phyloP scores from a whole-genome alignment of 2,797 vertebrate species.

The Xerus rutilus region DNA sequence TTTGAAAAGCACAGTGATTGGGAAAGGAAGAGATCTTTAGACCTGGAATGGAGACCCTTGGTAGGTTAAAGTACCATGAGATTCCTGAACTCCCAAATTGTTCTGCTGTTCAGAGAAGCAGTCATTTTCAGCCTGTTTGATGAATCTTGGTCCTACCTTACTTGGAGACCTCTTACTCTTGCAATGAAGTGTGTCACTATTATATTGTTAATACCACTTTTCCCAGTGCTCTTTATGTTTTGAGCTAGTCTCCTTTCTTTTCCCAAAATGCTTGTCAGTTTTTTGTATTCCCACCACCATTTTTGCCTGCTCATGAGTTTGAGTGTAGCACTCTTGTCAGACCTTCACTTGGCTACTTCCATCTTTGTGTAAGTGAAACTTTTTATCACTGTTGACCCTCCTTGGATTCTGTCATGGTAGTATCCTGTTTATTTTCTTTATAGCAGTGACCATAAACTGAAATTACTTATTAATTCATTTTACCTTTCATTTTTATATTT shows the following conservation, averaged over 20 bases:
- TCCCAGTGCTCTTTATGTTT: not conserved
- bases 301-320: not conserved
- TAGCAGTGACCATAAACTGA: not conserved
- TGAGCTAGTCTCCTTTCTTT: constrained; percentile 2
- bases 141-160: not conserved
- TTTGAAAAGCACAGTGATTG: not conserved
- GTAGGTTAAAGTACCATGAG: not conserved
- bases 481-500: constrained; percentile 51
- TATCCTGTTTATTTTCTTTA: not conserved
- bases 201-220: not conserved
- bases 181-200: not conserved
- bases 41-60: not conserved
- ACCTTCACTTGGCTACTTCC: not conserved
- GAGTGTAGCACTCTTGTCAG: not conserved
- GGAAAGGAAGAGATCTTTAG: not conserved
- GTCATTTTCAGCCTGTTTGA: not conserved
- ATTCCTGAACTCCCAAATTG: not conserved
- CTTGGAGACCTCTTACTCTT: not conserved
- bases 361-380: not conserved
- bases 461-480: constrained; percentile 11
- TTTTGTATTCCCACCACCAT: not conserved
- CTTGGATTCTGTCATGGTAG: not conserved
- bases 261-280: not conserved
- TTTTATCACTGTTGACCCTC: not conserved
- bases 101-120: not conserved